Evolutionary conservation across 2,888 invertebrate genomes (phyloP), one percentile per base, ranked within the genome.

Genomic region (Nomada lathburiana): DNA sequence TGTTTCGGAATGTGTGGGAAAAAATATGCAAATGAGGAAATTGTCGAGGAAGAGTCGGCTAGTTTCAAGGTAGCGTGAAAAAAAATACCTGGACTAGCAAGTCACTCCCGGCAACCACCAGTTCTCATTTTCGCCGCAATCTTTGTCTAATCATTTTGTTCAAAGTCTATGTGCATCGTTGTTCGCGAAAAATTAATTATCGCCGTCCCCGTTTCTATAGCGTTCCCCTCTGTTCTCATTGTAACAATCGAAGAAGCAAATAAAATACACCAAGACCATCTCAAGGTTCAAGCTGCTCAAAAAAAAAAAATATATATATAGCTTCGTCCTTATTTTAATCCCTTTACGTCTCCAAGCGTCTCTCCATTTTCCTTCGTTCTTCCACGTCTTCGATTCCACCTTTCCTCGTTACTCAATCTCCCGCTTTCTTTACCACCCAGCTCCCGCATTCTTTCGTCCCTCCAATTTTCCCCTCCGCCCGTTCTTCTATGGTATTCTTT

Each of bases 1-100:
- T 3, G 2, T 16, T 36, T 29, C n/a, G 26, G 36, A 52, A 50
- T 23, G 23, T 20, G n/a, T 26, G 11, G 3, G 62, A 47, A 59
- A 47, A 36, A 26, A 55, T 63, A 76, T 70, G 75, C 29, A 70
- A 76, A 70, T 55, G 75, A 76, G 47, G 62, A 62, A 55, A 53
- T 55, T 55, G 62, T 47, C 9, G 44, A 47, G 44, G 62, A 53
- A 47, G 70, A 47, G 4, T 18, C 60, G 47, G 18, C 62, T 23
- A 62, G 53, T 7, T 60, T 20, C 26, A 9, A 20, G 11, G 42
- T 11, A 36, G 29, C 11, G 44, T 9, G 11, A 55, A 70, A 29
- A 23, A 62, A 16, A 23, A 5, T 16, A 18, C 7, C 47, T 16
- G 5, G 16, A 20, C 44, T 29, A 11, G 16, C 47, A 47, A 2